Base-by-base conservation (phyloP, 92 coral and sea anemone species). In the Zoanthus sociatus region DNA sequence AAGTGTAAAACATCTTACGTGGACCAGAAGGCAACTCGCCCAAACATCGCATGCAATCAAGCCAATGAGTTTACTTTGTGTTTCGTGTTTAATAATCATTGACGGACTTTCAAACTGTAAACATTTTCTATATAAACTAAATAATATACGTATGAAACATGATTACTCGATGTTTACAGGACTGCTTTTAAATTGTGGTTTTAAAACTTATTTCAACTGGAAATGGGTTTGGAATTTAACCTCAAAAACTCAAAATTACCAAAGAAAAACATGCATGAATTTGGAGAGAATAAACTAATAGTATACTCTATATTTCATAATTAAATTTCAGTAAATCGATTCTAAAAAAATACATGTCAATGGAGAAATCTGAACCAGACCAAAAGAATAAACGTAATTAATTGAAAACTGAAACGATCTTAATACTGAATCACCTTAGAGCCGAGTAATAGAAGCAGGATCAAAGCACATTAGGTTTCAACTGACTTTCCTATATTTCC, bases 1-100 rank as follows among this genome's bases (percentile, higher is more conserved):
- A 18, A 63, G 75, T 66, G 85, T 66, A 32, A 81, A 81, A 64
- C 18, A 63, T 58, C 83, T 55, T 78, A 32, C 64, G 13, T 63
- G 32, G 30, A 63, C 84, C 64, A 8, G 20, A 44, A 79, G n/a
- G 71, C 13, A 61, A 79, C 42, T 63, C 84, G 60, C 45, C 11
- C 71, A 79, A n/a, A 44, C 72, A 45, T 47, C 26, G 42, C 8
- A 45, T 79, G 21, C 33, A 8, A 42, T 45, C 15, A 63, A 79
- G 9, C n/a, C 55, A 17, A 18, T 46, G 26, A 14, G 12, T 30
- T 5, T 17, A 47, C 50, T 15, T 15, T 76, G 42, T 5, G 81
- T 76, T 8, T 8, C 12, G 3, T 60, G 45, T 46, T 56, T 18
- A 75, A 47, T 7, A 75, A 46, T 75, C 16, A 54, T 54, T 56